These are phyloP conservation scores for Aldrovandia affinis DNA, from an alignment of 2,797 vertebrate species.

Conservation along the genomic window DNA sequence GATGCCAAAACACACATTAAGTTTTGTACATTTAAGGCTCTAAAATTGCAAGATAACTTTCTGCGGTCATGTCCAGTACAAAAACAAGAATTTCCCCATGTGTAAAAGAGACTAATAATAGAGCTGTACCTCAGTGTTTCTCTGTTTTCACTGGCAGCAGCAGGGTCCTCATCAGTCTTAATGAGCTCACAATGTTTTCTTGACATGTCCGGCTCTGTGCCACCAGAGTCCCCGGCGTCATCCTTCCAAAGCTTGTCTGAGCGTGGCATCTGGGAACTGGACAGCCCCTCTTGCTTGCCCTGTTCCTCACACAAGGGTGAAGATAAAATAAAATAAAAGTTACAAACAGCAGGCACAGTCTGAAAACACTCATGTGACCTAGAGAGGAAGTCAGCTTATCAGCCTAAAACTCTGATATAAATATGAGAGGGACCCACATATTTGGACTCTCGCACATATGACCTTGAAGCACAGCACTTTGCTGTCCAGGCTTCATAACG, in stretches of 20 bases:
- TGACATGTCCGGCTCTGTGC: constrained; percentile 41
- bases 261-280: constrained; percentile 28
- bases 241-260: neutral
- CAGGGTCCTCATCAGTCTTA: constrained; percentile 38
- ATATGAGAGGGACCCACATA: neutral
- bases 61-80: constrained; percentile 48
- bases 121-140: constrained; percentile 64
- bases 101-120: constrained; percentile 57
- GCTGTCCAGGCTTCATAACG: neutral
- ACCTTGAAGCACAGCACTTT: neutral
- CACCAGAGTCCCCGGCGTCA: constrained; percentile 41
- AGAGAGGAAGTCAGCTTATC: neutral
- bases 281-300: neutral
- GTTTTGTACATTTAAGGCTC: constrained; percentile 60
- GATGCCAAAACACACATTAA: neutral
- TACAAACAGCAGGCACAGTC: neutral
- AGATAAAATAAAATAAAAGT: constrained; percentile 23
- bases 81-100: constrained; percentile 41
- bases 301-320: constrained; percentile 8
- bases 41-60: constrained; percentile 39
- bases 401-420: neutral
- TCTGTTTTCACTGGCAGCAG: constrained; percentile 52
- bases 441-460: neutral
- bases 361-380: neutral
- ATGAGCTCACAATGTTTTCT: constrained; percentile 35